Evolutionary conservation across 2,797 vertebrate genomes (phyloP), one percentile per base, ranked within the genome.

Genomic region (Sphenopsis melanotis): DNA sequence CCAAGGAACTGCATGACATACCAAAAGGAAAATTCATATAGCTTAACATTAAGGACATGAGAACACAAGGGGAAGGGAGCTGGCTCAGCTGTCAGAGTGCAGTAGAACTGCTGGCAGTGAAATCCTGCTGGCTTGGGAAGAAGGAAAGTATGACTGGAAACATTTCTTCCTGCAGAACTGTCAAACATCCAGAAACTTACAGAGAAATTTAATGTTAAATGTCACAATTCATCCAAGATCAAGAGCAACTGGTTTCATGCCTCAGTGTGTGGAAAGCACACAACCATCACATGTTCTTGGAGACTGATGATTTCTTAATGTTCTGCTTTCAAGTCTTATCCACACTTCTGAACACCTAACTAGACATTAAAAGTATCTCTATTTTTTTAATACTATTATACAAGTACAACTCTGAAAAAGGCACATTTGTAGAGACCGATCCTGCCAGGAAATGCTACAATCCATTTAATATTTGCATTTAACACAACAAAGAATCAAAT

Each of bases 61-160:
- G 55, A 81, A 81, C 14, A 76, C 10, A 3, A 79, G 22, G 37
- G 66, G 29, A 24, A 65, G 37, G 17, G 79, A 94, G 63, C 39
- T 89, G 77, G 80, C 46, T 90, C 72, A 53, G 80, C 34, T 53
- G 76, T 70, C 74, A 47, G 6, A 77, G 27, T 1, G 0, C 6
- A 65, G 47, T 39, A 71, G 55, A 87, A 91, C 46, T 65, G 63
- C 50, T 91, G 92, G 71, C 87, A 95, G 57, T 44, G 79, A 87
- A 90, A 5, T 9, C 21, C 27, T 32, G 5, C 5, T 93, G 88
- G 83, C 83, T 83, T 76, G 49, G 52, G 75, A 93, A 56, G 37
- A 91, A 89, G 81, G 75, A 70, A 95, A 95, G 60, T 72, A 72
- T 70, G 76, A 94, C 72, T 89, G 32, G 37, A 64, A 87, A 85